These are phyloP conservation scores for Daubentonia madagascariensis DNA, from an alignment of 2,113 vertebrate species.

Conservation along the genomic window DNA sequence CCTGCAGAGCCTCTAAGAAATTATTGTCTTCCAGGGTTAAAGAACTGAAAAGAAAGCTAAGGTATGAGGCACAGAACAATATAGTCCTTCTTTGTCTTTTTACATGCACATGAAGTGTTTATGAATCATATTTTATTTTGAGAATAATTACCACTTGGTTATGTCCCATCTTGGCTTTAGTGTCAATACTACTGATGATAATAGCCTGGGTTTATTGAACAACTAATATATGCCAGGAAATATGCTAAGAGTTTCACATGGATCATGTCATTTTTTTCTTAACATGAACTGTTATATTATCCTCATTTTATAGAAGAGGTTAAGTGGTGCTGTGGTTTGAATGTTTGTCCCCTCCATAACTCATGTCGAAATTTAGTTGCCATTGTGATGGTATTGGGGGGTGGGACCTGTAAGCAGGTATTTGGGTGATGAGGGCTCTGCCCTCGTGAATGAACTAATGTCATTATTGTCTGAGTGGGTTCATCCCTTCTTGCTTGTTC, in stretches of 20 bases:
- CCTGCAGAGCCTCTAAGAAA: neutral
- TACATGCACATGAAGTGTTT: neutral
- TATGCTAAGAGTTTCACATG: neutral
- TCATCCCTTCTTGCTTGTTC: accelerated
- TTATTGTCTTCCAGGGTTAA: neutral
- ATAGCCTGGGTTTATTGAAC: neutral
- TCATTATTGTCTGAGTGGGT: neutral
- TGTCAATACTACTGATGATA: neutral
- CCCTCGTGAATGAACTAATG: neutral
- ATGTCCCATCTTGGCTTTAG: neutral
- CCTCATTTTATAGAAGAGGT: neutral
- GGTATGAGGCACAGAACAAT: neutral
- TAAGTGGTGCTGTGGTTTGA: neutral
- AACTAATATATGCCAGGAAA: neutral
- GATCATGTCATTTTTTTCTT: neutral
- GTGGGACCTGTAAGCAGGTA: too few species aligned
- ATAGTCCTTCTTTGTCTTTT: neutral
- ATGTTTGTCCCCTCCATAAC: neutral
- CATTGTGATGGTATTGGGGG: neutral
- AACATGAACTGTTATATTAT: neutral
- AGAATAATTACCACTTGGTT: neutral
- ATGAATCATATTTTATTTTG: neutral
- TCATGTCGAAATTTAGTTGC: neutral
- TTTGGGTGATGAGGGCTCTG: neutral
- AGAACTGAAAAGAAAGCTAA: neutral